Evolutionary conservation across 1,140 invertebrate genomes (phyloP), one percentile per base, ranked within the genome.

Genomic region (Drosophila willistoni): DNA sequence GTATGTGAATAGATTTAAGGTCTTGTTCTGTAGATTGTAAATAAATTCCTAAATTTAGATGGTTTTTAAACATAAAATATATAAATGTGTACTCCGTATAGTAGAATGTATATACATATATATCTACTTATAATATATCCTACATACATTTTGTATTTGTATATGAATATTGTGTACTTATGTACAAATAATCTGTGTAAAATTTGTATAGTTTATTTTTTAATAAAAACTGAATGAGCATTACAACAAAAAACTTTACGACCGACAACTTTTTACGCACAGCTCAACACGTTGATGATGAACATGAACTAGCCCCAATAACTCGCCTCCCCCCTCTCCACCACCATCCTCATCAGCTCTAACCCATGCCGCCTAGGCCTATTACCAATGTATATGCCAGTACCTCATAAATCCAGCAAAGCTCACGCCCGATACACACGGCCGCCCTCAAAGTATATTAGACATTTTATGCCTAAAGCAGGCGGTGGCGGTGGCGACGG

Each of bases 141-240:
- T 62, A 65, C 44, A 69, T 44, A 64, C 17, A 64, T 14, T 19
- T 62, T 54, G 65, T 62, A 65, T 73, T 78, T 78, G 65, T 82
- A 77, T 65, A 79, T 75, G 69, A 73, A 70, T 70, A 60, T 39
- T 65, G 56, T 59, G 64, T 71, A 77, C 68, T 76, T 76, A 76
- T 76, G 66, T 86, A 82, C 76, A 79, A 68, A 82, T 86, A 79
- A 86, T 79, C 75, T 86, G 64, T 87, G 79, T 86, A 81, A 86
- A 86, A 86, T 87, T 86, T 86, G 83, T 86, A 89, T 87, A 83
- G 83, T 87, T 83, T 87, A 80, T 87, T 86, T 86, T 86, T 86
- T 86, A 86, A 86, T 86, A 86, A 86, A 86, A 86, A 65, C 76
- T 55, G 55, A 87, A 87, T 77, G 83, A 87, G 68, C 83, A 75